Evolutionary conservation across 2,113 vertebrate genomes (phyloP).

Genomic region (Danionella cerebrum): DNA sequence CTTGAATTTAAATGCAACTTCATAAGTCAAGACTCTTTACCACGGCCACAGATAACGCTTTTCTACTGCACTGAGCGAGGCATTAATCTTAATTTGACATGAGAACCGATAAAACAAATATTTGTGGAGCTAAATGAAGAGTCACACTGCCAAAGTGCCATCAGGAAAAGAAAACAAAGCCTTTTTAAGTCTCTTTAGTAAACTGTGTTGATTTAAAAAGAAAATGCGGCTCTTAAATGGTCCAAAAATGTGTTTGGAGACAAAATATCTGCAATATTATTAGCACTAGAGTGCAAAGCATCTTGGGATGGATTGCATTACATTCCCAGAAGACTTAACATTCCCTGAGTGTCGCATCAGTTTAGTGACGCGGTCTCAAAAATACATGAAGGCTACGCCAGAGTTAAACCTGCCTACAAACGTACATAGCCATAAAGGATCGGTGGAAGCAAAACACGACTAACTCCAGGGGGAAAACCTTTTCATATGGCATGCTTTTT

Average conservation of each 20-base stretch:
- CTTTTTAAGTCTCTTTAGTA: not conserved
- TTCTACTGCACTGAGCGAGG: conserved; percentile 4
- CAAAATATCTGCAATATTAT: conserved; percentile 24
- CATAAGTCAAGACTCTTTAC: not conserved
- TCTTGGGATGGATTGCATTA: conserved; percentile 23
- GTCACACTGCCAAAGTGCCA: not conserved
- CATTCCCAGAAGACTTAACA: conserved; percentile 18
- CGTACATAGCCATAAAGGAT: no score
- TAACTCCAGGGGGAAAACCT: no score
- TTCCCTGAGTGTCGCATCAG: conserved; percentile 43
- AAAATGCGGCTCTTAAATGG: no score
- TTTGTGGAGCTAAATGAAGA: conserved; percentile 2
- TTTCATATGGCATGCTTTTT: no score
- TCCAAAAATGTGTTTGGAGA: not conserved
- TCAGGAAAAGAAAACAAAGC: not conserved
- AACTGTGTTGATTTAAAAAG: no score
- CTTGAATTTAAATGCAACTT: not conserved
- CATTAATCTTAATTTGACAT: conserved; percentile 57
- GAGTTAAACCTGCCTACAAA: conserved; percentile 20
- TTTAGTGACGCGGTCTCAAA: conserved; percentile 6
- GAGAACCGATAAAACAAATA: conserved; percentile 43
- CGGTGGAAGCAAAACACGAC: no score
- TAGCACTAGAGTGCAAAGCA: not conserved
- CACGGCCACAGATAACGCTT: conserved; percentile 17
- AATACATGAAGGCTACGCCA: no score